A percentile compares a stretch with the other conserved stretches of the same genome.
Evolutionary conservation across 2,888 invertebrate species (phyloP).

Genomic region (Eurois occulta): DNA sequence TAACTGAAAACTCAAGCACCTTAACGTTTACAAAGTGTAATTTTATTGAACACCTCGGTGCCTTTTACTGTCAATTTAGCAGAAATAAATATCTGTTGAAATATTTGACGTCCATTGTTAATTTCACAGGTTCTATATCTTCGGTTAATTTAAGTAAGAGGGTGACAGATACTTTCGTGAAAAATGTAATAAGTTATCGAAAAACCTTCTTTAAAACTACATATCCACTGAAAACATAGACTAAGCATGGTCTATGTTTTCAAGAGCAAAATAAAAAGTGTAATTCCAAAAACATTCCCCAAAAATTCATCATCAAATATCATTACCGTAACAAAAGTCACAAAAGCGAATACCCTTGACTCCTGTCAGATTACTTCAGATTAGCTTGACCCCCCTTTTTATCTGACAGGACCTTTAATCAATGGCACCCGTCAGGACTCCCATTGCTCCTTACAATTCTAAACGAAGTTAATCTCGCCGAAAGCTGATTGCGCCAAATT

Average conservation of each 20-base stretch:
- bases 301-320: constrained; percentile 9
- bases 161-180: not conserved
- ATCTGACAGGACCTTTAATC: constrained; percentile 55
- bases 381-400: constrained; percentile 55
- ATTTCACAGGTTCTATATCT: not conserved
- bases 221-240: not conserved
- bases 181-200: not conserved
- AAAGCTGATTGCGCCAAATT: constrained; percentile 61
- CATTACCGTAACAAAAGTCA: constrained; percentile 17
- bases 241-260: no score
- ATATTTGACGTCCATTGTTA: not conserved
- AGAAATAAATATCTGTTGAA: not conserved
- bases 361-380: constrained; percentile 44
- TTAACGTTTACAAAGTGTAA: not conserved
- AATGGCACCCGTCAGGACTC: constrained; percentile 50
- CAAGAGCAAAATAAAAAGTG: not conserved
- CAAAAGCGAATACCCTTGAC: constrained; percentile 28
- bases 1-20: not conserved
- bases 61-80: not conserved
- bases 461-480: constrained; percentile 57
- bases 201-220: not conserved
- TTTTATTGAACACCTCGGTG: constrained; percentile 1
- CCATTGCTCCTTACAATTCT: constrained; percentile 57
- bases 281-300: not conserved
- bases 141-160: not conserved